Evolutionary conservation across 2,113 vertebrate genomes (phyloP).

Genomic region (Trichechus manatus): DNA sequence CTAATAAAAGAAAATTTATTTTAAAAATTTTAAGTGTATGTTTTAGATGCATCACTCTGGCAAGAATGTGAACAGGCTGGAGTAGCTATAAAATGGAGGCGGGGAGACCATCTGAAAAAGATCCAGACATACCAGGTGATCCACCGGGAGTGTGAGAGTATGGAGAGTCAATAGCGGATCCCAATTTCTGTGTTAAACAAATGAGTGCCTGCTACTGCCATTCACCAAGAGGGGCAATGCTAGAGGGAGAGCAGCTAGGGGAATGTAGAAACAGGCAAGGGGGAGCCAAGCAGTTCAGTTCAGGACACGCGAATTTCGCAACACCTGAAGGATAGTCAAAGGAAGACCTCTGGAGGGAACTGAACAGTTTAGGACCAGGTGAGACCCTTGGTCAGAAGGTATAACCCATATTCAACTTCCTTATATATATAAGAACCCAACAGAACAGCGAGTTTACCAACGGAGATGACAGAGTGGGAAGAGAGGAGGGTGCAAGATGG

Average conservation of each 20-base stretch:
- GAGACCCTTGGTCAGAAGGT: neutral
- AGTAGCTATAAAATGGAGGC: neutral
- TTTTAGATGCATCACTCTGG: neutral
- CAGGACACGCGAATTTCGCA: neutral
- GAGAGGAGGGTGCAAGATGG: neutral
- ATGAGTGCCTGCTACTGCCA: fast-evolving
- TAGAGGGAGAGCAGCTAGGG: no score
- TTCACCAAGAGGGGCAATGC: neutral
- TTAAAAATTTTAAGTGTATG: no score
- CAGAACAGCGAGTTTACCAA: neutral
- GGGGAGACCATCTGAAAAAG: neutral
- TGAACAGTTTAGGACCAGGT: neutral
- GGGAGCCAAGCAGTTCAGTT: neutral
- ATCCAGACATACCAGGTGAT: neutral
- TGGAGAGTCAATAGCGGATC: neutral
- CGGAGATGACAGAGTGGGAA: neutral
- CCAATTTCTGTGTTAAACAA: neutral
- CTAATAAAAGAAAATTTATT: no score
- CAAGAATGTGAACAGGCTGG: neutral
- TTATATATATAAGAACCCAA: neutral
- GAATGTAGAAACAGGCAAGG: no score
- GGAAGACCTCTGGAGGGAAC: neutral
- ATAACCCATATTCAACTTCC: neutral
- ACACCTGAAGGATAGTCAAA: neutral
- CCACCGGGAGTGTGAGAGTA: neutral